Evolutionary conservation across 1,140 invertebrate genomes (phyloP), one percentile per base, ranked within the genome.

Genomic region (Drosophila ananassae): DNA sequence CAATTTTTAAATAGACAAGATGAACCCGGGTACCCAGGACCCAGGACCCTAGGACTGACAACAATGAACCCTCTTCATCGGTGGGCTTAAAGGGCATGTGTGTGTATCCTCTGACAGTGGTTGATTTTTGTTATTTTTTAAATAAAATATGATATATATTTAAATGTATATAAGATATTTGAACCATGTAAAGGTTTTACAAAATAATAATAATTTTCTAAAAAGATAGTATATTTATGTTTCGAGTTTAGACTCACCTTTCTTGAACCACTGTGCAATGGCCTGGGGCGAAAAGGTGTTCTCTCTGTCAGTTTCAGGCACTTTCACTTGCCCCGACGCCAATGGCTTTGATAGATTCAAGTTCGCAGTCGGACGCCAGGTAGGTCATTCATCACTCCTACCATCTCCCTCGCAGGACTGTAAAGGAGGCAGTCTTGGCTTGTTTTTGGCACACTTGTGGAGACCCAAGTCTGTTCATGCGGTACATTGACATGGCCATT

Each of bases 1-100:
- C 78, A 82, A 85, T 78, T 85, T 87, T 85, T 82, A 82, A 87
- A 85, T 82, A 85, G 80, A 83, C 64, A 82, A 47, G 66, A 39
- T 71, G 67, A 71, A 56, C 54, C 59, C 57, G 24, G 34, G 41
- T 34, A 37, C 46, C 46, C 50, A 44, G 41, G 6, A 60, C 54
- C 57, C 51, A 13, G 52, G 63, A 47, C 48, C 72, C 24, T 6
- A 39, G 8, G 34, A 32, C 39, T 57, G 74, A 69, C 79, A 78
- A 50, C 60, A 79, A 62, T 73, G 80, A 79, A 83, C 80, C 80
- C 80, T 87, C 73, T 81, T 81, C 51, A 75, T 67, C 34, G 37
- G 47, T 24, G 17, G 34, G 30, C 51, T 28, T 63, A 44, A 34
- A 50, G 51, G 41, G 17, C 34, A 51, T 41, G 66, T 60, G 30